A percentile compares a stretch with the other conserved stretches of the same genome.
Conservation (phyloP, 1,140 invertebrate species). For the Notospermus geniculatus region DNA sequence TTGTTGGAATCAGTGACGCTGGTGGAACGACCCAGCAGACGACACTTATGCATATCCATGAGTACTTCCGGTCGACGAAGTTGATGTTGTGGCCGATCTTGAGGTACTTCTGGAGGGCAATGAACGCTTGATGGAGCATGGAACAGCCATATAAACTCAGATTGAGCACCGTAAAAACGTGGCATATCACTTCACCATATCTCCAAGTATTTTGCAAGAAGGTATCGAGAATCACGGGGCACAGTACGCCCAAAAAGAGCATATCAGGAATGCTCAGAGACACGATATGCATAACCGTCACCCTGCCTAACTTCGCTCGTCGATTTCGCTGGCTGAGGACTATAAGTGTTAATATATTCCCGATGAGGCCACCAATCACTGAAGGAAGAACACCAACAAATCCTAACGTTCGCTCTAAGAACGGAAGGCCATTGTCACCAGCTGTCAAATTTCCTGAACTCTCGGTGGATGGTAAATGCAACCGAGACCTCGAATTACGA, state of each 20-base stretch:
- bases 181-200: not conserved
- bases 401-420: not conserved
- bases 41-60: not conserved
- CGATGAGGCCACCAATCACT: not conserved
- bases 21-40: slow-evolving; percentile 10
- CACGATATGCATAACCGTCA: not conserved
- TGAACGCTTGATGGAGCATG: slow-evolving; percentile 1
- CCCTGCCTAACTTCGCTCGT: not conserved
- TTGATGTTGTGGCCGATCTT: not conserved
- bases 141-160: slow-evolving; percentile 4
- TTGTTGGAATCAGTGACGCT: slow-evolving; percentile 9
- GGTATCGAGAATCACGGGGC: not conserved
- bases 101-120: not conserved
- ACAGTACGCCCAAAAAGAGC: not conserved
- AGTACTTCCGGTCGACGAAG: not conserved
- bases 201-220: not conserved
- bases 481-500: too few species aligned
- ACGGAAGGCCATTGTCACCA: not conserved
- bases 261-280: not conserved
- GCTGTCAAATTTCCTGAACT: too few species aligned
- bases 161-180: not conserved
- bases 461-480: too few species aligned
- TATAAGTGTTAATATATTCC: not conserved
- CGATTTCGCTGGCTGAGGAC: not conserved
- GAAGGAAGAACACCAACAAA: not conserved